phyloP scores from a whole-genome alignment of 2,797 vertebrate species.

The Lophotriccus pileatus region DNA sequence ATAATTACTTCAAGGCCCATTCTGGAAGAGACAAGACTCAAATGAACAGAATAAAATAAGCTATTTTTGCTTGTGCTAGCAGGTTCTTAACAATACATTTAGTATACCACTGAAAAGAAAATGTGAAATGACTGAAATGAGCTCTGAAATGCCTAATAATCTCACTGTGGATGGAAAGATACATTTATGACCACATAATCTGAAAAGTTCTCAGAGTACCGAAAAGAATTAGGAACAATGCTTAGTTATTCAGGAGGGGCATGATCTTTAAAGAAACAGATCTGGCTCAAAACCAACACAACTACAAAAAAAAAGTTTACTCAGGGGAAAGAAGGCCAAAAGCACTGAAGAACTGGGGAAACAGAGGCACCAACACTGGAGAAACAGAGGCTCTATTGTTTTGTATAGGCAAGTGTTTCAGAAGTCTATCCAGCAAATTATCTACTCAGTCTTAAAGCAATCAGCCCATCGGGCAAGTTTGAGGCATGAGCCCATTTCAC shows the following conservation, averaged over 20 bases:
- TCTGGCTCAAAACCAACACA: conserved; percentile 50
- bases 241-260: background rate
- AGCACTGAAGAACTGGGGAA: conserved; percentile 21
- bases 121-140: background rate
- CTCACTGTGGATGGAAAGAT: background rate
- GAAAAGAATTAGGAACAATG: background rate
- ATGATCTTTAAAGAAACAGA: background rate
- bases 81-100: background rate
- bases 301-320: conserved; percentile 53
- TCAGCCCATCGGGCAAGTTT: background rate
- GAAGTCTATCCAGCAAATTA: conserved; percentile 33
- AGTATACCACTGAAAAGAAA: background rate
- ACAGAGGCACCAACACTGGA: conserved; percentile 16
- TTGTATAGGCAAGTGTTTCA: background rate
- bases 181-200: background rate
- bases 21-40: conserved; percentile 41
- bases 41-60: conserved; percentile 5
- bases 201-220: conserved; percentile 18
- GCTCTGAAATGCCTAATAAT: background rate
- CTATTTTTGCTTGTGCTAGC: conserved; percentile 27
- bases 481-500: background rate
- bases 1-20: background rate
- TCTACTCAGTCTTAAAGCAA: conserved; percentile 1
- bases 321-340: conserved; percentile 32
- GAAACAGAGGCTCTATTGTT: conserved; percentile 67